Evolutionary conservation across 2,888 invertebrate species (phyloP).

Genomic region (Rambutsinella grinnellia): DNA sequence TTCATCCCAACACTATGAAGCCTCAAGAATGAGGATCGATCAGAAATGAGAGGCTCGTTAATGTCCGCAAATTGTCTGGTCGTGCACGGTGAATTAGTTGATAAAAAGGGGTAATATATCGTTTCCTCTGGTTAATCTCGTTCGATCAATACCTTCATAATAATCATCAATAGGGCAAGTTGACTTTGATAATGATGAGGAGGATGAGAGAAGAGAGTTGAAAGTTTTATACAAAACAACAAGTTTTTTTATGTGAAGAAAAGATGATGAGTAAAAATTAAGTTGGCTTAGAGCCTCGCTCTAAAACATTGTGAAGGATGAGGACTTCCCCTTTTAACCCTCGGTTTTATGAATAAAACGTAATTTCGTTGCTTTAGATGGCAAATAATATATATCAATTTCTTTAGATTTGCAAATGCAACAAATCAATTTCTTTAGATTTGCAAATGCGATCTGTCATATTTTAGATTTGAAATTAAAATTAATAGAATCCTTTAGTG

Average conservation of each 20-base stretch:
- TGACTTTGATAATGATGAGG: conserved; percentile 13
- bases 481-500: no score
- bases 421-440: no score
- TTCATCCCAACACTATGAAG: conserved; percentile 44
- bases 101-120: conserved; percentile 19
- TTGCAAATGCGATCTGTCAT: conserved; percentile 36
- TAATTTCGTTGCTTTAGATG: no score
- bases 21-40: background rate
- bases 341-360: no score
- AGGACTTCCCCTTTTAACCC: conserved; percentile 33
- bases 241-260: conserved; percentile 21
- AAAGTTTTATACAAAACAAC: no score
- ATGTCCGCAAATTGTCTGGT: conserved; percentile 43
- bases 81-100: conserved; percentile 50
- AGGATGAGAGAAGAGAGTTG: conserved; percentile 12
- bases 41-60: conserved; percentile 23
- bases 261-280: conserved; percentile 28
- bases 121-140: conserved; percentile 13
- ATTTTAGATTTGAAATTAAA: background rate
- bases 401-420: no score
- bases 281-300: conserved; percentile 37
- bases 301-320: conserved; percentile 48
- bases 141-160: background rate
- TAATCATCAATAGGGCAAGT: no score
- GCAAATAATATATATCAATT: no score